These are phyloP conservation scores for Turritopsis rubra DNA, from an alignment of 30 jellyfish, hydroid and myxozoan genomes.

Conservation along the genomic window DNA sequence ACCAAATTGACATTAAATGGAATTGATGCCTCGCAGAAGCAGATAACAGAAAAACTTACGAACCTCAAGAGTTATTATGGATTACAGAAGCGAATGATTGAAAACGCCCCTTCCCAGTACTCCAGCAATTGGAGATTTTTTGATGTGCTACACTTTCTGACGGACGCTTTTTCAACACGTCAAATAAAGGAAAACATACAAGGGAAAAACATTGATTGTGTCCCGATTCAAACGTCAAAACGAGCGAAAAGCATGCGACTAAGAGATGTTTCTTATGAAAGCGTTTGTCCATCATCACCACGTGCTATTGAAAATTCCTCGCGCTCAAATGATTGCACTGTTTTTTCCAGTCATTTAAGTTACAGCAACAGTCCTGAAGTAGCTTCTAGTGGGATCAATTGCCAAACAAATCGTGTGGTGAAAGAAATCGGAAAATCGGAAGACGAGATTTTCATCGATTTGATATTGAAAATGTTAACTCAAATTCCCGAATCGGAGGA, in stretches of 20 bases:
- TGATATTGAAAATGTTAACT: slow-evolving; percentile 6
- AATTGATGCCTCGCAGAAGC: neutral
- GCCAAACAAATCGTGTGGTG: neutral
- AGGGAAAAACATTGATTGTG: neutral
- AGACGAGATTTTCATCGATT: neutral
- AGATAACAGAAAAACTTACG: slow-evolving; percentile 17
- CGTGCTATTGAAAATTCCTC: neutral
- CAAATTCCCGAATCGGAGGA: neutral
- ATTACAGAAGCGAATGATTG: slow-evolving; percentile 11
- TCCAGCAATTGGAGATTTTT: slow-evolving; percentile 18
- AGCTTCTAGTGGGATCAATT: neutral
- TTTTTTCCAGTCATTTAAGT: neutral
- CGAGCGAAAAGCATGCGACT: neutral
- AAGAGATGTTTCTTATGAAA: neutral
- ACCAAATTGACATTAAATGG: neutral
- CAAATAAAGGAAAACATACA: neutral
- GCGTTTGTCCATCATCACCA: neutral
- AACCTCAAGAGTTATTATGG: slow-evolving; percentile 17
- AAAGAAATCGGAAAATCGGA: neutral
- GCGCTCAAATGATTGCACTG: neutral
- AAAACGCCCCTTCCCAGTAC: neutral
- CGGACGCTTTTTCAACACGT: neutral
- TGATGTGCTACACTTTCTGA: neutral
- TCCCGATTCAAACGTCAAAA: neutral
- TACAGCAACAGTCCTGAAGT: neutral